Conservation (phyloP, 30 jellyfish, hydroid and myxozoan species). For the Hydractinia echinata region DNA sequence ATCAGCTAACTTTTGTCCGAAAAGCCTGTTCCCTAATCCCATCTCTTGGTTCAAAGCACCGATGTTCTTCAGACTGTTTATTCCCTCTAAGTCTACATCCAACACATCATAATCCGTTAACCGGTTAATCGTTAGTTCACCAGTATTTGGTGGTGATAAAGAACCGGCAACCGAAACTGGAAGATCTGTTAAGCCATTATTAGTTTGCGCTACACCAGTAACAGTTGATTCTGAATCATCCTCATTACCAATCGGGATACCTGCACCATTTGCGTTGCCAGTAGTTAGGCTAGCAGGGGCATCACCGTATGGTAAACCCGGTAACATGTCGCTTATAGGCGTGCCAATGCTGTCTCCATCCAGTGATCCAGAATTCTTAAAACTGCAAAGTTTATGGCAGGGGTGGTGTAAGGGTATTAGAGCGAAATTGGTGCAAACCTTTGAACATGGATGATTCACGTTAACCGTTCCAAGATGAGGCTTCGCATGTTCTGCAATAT, state of each 20-base stretch:
- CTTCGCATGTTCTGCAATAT: not conserved
- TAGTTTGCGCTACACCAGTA: not conserved
- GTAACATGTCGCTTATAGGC: slow-evolving; percentile 30
- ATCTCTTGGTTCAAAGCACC: not conserved
- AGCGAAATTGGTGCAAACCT: slow-evolving; percentile 4
- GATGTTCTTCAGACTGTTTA: slow-evolving; percentile 44
- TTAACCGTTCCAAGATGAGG: not conserved
- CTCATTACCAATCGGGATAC: not conserved
- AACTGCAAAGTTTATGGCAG: not conserved
- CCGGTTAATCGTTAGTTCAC: slow-evolving; percentile 69
- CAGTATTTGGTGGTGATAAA: slow-evolving; percentile 35
- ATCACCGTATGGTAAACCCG: slow-evolving; percentile 10
- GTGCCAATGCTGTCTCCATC: slow-evolving; percentile 40
- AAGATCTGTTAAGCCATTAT: slow-evolving; percentile 14
- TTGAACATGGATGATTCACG: not conserved
- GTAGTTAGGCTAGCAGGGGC: not conserved
- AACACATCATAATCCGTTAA: slow-evolving; percentile 79
- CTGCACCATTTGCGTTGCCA: not conserved
- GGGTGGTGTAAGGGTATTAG: slow-evolving; percentile 12
- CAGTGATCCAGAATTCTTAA: not conserved
- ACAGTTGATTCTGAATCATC: not conserved
- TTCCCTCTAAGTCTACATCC: slow-evolving; percentile 81
- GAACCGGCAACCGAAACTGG: slow-evolving; percentile 26
- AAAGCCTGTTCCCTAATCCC: slow-evolving; percentile 9
- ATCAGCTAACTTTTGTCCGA: slow-evolving; percentile 9